phyloP scores from a whole-genome alignment of 2,113 vertebrate genomes.

The Gnathonemus echidnorhynchus region DNA sequence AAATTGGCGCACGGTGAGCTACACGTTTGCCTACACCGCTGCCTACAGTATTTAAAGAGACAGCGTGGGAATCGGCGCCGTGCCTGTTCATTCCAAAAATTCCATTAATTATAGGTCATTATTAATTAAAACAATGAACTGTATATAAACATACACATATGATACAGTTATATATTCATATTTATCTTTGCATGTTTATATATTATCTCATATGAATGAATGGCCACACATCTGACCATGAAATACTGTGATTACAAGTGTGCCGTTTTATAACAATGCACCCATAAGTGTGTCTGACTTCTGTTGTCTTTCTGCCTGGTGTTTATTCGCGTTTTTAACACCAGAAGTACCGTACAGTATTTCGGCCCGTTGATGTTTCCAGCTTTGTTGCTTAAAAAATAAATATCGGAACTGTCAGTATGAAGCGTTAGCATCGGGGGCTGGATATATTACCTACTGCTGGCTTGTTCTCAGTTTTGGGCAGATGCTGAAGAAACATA shows the following conservation, averaged over 20 bases:
- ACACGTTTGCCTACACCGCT: slow-evolving; percentile 12
- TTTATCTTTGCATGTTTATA: neutral
- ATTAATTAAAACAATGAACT: neutral
- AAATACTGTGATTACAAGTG: neutral
- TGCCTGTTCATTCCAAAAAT: neutral
- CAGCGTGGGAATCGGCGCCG: slow-evolving; percentile 5
- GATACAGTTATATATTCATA: neutral
- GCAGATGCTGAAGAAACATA: neutral
- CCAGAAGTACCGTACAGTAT: neutral
- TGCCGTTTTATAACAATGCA: neutral
- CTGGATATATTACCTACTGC: neutral
- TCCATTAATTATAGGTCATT: neutral
- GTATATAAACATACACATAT: neutral
- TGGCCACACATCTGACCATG: neutral
- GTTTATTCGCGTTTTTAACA: neutral
- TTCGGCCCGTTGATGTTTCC: neutral
- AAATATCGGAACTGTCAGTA: neutral
- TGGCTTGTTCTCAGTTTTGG: neutral
- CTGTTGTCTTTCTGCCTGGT: neutral
- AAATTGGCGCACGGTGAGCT: neutral
- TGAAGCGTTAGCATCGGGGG: neutral
- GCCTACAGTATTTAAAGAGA: slow-evolving; percentile 20
- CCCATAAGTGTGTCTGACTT: neutral
- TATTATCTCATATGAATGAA: neutral
- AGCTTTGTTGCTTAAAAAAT: neutral